Base-by-base conservation (phyloP, 2,888 invertebrate genomes). In the Drosophila atripex region DNA sequence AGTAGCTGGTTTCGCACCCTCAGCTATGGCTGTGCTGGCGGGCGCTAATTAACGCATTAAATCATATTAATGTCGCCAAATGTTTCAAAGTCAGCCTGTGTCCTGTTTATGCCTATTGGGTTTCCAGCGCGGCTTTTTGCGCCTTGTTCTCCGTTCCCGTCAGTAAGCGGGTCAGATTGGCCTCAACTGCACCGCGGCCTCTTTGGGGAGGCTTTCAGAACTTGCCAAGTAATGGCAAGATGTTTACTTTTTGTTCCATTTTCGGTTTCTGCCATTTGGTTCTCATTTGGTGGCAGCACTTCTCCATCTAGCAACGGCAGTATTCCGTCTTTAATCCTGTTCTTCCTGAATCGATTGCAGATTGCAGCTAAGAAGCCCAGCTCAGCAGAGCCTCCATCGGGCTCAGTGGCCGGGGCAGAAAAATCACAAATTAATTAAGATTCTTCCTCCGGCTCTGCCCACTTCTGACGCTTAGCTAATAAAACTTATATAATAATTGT, bases 401-500 rank as follows among this genome's bases (percentile, higher is more conserved):
- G 14, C 8, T n/a, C n/a, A 8, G 12, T n/a, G 68, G 61, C 53
- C 66, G 77, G 71, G 71, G 84, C 71, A 70, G 77, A 84, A 88
- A 88, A 86, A 89, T 86, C 83, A 86, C 86, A 90, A 90, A 90
- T 88, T 88, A 88, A 88, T 90, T 88, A 89, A 78, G 82, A 73
- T 64, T 52, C 52, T 49, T 11, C 11, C 18, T 8, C 39, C 18
- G 18, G 9, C 54, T n/a, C 14, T 9, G 14, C 5, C 51, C 43
- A 5, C 75, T 35, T 25, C 61, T 76, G 63, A 68, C 53, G 64
- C 35, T 49, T 32, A 5, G 77, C 78, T 85, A 90, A 90, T 90
- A 90, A 90, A 90, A 90, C 90, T 90, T 90, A 85, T 86, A 90
- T 88, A 88, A 90, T 90, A 90, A 90, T 90, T 90, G 90, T 90